Base-by-base conservation (phyloP, 2,113 vertebrate genomes). In the Cyanistes caeruleus region DNA sequence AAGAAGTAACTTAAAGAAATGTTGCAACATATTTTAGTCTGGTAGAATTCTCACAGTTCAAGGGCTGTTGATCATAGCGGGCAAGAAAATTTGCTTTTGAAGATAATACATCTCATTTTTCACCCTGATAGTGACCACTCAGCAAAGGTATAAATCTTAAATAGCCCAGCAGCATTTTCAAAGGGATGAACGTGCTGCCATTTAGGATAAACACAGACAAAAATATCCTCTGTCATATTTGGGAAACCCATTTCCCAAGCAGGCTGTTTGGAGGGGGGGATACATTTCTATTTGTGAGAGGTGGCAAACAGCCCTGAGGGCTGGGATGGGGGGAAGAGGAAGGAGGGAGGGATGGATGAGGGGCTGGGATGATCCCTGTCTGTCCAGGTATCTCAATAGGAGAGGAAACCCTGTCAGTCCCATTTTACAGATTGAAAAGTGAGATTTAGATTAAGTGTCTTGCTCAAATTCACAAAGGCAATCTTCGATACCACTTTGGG, bases 21-120 rank as follows among this genome's bases (percentile, higher is more conserved):
- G 95, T 87, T 96, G 95, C 93, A 87, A 94, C 93, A 93, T 97
- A 96, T 96, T 96, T 97, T 96, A 96, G 94, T 69, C 89, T 85
- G 77, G 87, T 95, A 64, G 73, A 96, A 96, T 93, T 93, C 93
- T 87, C 92, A 85, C 89, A 93, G 87, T 97, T 97, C 93, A 93
- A 96, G 91, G 94, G 96, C 94, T 96, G 93, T 97, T 95, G 94
- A 96, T 97, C 95, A 96, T 91, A 79, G 55, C 5, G 10, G 91
- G 95, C 87, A 93, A 96, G 95, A 87, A 95, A 95, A 97, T 96
- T 96, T 97, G 93, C 94, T 97, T 97, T 96, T 95, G 95, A 82
- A 96, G 94, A 97, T 96, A 95, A 96, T 91, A 94, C 93, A 73
- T 63, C 80, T n/a, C 84, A 97, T 97, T 96, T 97, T 96, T 97